Evolutionary conservation across 2,113 vertebrate genomes (phyloP).

Genomic region (Drymodes brunneopygia): DNA sequence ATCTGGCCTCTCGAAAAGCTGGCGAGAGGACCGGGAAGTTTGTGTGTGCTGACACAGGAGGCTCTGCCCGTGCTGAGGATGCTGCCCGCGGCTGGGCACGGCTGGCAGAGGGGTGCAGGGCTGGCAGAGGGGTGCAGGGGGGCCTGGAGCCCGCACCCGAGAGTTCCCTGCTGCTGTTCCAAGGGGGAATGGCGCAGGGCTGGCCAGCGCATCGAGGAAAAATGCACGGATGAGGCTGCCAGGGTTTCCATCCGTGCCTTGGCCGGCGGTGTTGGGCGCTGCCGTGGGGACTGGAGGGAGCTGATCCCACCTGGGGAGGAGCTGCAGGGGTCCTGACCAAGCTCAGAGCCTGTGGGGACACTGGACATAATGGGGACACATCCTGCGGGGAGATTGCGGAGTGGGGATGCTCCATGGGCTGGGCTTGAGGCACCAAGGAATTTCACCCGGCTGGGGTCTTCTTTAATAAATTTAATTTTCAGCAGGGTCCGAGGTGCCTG

Average conservation of each 20-base stretch:
- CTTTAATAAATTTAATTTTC: neutral
- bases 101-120: neutral
- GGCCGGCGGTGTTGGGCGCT: neutral
- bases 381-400: accelerated
- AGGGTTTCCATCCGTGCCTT: neutral
- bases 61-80: neutral
- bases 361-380: neutral
- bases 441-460: accelerated
- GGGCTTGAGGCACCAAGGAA: neutral
- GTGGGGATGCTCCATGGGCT: neutral
- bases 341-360: neutral
- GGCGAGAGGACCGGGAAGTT: neutral
- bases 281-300: accelerated
- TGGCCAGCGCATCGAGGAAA: neutral
- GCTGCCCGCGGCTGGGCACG: neutral
- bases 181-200: neutral
- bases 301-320: neutral
- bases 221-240: neutral
- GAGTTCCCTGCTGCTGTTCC: neutral
- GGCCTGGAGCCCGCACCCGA: accelerated
- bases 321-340: neutral
- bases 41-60: neutral
- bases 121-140: neutral
- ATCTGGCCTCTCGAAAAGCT: neutral
- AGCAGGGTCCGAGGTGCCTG: neutral